Evolutionary conservation across 2,888 invertebrate species (phyloP), one percentile per base, ranked within the genome.

Genomic region (Drosophila barbarae): DNA sequence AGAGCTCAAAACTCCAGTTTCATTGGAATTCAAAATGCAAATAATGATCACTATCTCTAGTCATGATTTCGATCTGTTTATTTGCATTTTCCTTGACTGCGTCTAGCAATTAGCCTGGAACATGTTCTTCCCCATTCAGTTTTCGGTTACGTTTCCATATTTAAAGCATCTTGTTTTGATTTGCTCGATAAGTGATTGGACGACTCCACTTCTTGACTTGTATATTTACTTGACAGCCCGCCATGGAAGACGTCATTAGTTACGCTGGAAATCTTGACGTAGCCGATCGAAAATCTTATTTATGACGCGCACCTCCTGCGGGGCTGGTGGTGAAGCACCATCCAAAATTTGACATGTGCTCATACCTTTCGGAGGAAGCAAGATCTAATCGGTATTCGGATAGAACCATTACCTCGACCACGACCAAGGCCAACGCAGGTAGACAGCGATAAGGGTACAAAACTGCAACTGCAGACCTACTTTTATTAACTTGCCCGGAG

Each of bases 91-190:
- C 30, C 15, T 28, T 13, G 26, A 10, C 35, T 13, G 30, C 34
- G 47, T 50, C 15, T 60, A 61, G 71, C 76, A 58, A 34, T 60
- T 38, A 60, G 58, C 60, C 58, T 55, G 36, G n/a, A 15, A 38
- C 61, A 64, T 44, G 64, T 41, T 32, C 30, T 38, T 44, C 30
- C 30, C 35, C 18, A 21, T 36, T 49, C 35, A 1, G 12, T 41
- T 47, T 36, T 64, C n/a, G 51, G 49, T 47, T 68, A 28, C 42
- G 38, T 42, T 13, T 36, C 51, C 36, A 23, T 46, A 32, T 63
- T 51, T 64, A 52, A 64, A 21, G 35, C 52, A 36, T 32, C 52
- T 8, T 15, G 36, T 38, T 26, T 30, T 35, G 52, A 63, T 44
- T 42, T 44, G 12, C 15, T 8, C 32, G 23, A 51, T 44, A 30